Percentiles rank a stretch among this genome's conserved stretches.
Evolutionary conservation across 2,113 vertebrate species (phyloP).

Genomic region (Xerus inauris): DNA sequence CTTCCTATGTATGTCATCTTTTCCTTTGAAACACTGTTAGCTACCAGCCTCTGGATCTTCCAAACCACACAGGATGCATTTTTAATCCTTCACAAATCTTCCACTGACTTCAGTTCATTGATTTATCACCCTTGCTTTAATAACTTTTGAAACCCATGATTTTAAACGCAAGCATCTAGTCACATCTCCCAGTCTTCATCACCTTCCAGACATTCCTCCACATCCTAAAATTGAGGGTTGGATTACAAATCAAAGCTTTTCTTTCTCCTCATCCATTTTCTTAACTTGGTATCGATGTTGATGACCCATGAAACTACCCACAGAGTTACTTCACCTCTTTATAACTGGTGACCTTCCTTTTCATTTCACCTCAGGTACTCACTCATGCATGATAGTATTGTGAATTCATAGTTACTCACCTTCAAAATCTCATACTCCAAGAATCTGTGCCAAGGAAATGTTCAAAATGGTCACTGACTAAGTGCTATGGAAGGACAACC

Average conservation of each 20-base stretch:
- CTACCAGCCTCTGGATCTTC: neutral
- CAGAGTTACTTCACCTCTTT: neutral
- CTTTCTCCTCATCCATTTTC: slow-evolving; percentile 13
- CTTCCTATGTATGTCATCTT: neutral
- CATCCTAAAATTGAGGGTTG: neutral
- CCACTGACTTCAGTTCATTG: neutral
- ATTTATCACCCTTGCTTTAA: neutral
- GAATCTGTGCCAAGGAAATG: neutral
- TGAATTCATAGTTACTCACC: neutral
- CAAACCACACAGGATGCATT: neutral
- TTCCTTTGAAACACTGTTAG: neutral
- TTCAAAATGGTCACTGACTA: neutral
- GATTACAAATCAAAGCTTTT: neutral
- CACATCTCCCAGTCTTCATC: neutral
- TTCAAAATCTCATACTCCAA: neutral
- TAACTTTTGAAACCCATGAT: neutral
- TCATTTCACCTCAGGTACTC: neutral
- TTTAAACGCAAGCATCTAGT: neutral
- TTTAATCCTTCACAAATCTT: neutral
- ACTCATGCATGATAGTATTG: neutral
- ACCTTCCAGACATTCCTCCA: neutral
- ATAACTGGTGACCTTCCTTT: neutral
- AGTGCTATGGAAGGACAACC: neutral
- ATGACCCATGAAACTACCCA: too few species aligned
- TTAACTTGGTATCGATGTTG: neutral